phyloP scores from a whole-genome alignment of 2,888 invertebrate genomes.

The Temnothorax unifasciatus region DNA sequence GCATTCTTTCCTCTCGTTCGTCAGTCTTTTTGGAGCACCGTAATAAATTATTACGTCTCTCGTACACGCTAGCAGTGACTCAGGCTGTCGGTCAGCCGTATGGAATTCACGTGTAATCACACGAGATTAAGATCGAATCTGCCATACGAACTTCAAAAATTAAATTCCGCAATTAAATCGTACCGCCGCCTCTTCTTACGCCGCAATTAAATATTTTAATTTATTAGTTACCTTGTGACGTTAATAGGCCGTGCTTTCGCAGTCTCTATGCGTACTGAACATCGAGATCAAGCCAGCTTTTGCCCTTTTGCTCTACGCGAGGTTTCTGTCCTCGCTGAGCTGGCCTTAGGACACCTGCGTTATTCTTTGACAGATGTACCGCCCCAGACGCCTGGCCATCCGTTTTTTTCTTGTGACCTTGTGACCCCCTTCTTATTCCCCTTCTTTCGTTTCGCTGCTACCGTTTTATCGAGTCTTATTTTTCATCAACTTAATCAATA shows the following conservation, averaged over 20 bases:
- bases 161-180: neutral
- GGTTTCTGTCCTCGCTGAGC: too few relatives aligned
- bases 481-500: neutral
- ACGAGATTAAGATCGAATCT: neutral
- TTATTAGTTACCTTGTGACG: neutral
- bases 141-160: neutral
- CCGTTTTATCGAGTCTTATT: neutral
- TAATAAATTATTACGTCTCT: constrained; percentile 61
- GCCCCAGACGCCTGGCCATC: too few relatives aligned
- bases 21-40: constrained; percentile 72
- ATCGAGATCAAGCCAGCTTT: too few relatives aligned
- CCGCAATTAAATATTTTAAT: neutral
- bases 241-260: too few relatives aligned
- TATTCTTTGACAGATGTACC: too few relatives aligned
- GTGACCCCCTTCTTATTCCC: too few relatives aligned
- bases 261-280: too few relatives aligned
- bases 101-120: constrained; percentile 5
- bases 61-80: constrained; percentile 57
- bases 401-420: too few relatives aligned
- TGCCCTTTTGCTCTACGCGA: too few relatives aligned
- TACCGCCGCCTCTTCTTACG: neutral
- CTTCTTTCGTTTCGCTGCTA: neutral
- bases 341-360: too few relatives aligned
- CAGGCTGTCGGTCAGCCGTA: constrained; percentile 43
- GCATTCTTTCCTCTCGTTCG: constrained; percentile 79